Percentiles rank a stretch among this genome's conserved stretches.
Conservation (phyloP, 2,888 invertebrate genomes). For the Horisme vitalbata region DNA sequence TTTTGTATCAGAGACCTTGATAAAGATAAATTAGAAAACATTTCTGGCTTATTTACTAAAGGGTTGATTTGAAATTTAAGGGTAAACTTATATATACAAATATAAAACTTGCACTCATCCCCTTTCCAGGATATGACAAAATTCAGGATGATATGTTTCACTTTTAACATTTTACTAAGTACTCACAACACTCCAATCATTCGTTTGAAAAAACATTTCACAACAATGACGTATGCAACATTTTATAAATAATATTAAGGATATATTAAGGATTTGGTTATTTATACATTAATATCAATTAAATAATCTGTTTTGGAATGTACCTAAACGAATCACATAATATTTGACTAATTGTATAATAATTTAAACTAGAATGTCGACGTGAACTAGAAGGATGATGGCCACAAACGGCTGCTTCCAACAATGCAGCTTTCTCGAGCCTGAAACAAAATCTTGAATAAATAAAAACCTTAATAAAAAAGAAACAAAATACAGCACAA, state of each 20-base stretch:
- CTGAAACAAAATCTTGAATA: conserved; percentile 58
- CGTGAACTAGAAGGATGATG: conserved; percentile 63
- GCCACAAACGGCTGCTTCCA: conserved; percentile 67
- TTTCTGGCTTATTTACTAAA: background rate
- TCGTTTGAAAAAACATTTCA: background rate
- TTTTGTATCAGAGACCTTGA: no score
- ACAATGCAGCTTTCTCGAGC: conserved; percentile 58
- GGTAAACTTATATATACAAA: conserved; percentile 44
- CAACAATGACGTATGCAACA: no score
- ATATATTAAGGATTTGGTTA: no score
- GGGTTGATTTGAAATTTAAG: conserved; percentile 31
- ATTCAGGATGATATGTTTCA: conserved; percentile 68
- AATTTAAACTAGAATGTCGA: conserved; percentile 60
- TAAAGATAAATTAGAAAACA: background rate
- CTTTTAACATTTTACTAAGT: conserved; percentile 28
- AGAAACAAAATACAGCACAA: conserved; percentile 14
- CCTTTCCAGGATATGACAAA: conserved; percentile 57
- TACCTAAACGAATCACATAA: conserved; percentile 7
- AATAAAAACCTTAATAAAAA: conserved; percentile 19
- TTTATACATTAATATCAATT: no score
- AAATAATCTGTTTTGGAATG: background rate
- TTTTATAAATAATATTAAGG: no score
- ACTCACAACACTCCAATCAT: background rate
- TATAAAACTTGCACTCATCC: conserved; percentile 57
- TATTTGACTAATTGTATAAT: conserved; percentile 2